Conservation (phyloP, 2,113 vertebrate genomes). For the Datnioides undecimradiatus region DNA sequence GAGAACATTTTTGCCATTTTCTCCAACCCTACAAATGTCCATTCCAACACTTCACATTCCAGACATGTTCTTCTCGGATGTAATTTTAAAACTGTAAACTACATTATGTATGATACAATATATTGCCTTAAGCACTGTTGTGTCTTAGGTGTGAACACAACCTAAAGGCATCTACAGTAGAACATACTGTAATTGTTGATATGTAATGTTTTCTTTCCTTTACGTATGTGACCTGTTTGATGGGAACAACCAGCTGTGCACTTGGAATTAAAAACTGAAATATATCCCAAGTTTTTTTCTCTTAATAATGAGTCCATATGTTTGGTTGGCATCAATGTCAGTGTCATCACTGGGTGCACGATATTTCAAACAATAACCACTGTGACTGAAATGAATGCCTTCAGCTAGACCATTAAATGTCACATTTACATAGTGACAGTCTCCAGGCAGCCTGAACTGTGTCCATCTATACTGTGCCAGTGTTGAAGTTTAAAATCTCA, state of each 20-base stretch:
- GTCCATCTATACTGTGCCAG: not conserved
- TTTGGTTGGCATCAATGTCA: not conserved
- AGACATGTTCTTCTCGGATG: conserved; percentile 14
- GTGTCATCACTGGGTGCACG: not conserved
- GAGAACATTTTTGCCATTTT: conserved; percentile 1
- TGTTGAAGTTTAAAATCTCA: not conserved
- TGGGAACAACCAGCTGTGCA: conserved; percentile 56
- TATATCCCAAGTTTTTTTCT: conserved; percentile 23
- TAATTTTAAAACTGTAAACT: conserved; percentile 61
- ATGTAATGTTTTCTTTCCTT: conserved; percentile 32
- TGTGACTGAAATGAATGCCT: not conserved
- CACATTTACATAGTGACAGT: conserved; percentile 35
- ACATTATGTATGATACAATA: conserved; percentile 42
- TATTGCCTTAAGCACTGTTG: conserved; percentile 59
- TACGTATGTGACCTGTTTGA: conserved; percentile 48
- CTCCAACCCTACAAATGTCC: not conserved
- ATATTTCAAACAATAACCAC: not conserved
- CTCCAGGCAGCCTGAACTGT: not conserved
- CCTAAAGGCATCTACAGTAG: conserved; percentile 26
- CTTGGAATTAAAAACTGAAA: conserved; percentile 72
- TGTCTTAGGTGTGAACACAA: conserved; percentile 50
- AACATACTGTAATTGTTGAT: conserved; percentile 50
- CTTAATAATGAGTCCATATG: not conserved
- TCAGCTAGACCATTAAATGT: conserved; percentile 31
- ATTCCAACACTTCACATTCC: conserved; percentile 6